Evolutionary conservation across 2,797 vertebrate species (phyloP).

Genomic region (Dromococcyx pavoninus): DNA sequence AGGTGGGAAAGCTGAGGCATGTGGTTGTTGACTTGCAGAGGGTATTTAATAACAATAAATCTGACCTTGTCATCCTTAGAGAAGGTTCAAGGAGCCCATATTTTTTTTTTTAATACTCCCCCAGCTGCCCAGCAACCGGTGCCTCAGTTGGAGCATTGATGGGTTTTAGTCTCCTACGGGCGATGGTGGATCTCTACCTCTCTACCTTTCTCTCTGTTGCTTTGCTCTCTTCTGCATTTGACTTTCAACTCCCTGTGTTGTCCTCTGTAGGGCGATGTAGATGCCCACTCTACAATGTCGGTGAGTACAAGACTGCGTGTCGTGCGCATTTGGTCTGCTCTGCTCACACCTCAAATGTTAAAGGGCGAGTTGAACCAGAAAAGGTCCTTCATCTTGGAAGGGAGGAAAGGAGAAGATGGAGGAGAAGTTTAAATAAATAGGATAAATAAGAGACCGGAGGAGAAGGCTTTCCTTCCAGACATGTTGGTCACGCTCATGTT

Average conservation of each 20-base stretch:
- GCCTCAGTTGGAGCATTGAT: rapidly evolving
- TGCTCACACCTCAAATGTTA: not conserved
- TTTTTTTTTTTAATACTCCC: not conserved
- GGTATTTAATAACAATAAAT: not conserved
- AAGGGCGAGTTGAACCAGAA: conserved; percentile 25
- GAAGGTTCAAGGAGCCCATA: not conserved
- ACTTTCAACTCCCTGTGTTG: conserved; percentile 33
- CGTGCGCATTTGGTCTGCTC: not conserved
- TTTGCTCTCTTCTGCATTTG: not conserved
- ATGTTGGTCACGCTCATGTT: rapidly evolving
- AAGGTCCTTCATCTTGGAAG: not conserved
- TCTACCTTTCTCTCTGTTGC: not conserved
- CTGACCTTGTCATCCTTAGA: not conserved
- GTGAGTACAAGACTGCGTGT: conserved; percentile 72
- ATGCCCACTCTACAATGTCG: conserved; percentile 82
- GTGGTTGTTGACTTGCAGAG: not conserved
- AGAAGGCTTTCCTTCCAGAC: not conserved
- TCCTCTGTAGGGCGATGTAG: conserved; percentile 74
- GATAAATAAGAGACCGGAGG: rapidly evolving
- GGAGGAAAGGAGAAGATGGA: not conserved
- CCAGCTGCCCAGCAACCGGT: not conserved
- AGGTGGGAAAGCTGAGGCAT: not conserved
- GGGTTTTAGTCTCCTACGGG: not conserved
- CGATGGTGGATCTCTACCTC: not conserved
- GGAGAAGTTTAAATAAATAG: not conserved